These are phyloP conservation scores for Rhamnusium bicolor DNA, from an alignment of 2,888 invertebrate species.

Conservation along the genomic window DNA sequence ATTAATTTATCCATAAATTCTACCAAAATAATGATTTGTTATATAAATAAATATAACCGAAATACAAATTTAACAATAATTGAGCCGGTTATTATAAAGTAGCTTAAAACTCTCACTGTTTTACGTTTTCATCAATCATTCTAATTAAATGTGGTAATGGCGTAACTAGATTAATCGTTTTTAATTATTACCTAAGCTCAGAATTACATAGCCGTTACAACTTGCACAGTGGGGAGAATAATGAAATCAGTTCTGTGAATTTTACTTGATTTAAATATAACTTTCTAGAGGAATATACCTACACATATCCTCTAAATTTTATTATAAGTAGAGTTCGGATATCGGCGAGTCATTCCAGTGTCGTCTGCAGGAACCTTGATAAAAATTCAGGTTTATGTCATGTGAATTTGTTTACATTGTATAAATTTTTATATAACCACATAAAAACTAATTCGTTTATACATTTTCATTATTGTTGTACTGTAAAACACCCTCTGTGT, in stretches of 20 bases:
- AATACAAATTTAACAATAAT: slow-evolving; percentile 15
- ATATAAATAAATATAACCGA: not conserved
- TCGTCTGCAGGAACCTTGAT: too few species aligned
- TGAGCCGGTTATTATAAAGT: slow-evolving; percentile 20
- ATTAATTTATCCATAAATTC: not conserved
- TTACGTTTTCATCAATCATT: slow-evolving; percentile 28
- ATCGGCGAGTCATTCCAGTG: too few species aligned
- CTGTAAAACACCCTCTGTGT: too few species aligned
- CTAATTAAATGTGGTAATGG: slow-evolving; percentile 18
- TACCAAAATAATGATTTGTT: not conserved
- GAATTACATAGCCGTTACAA: not conserved
- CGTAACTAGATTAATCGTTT: slow-evolving; percentile 27
- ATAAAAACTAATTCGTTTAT: too few species aligned
- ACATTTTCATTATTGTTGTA: too few species aligned
- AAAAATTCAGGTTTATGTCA: too few species aligned
- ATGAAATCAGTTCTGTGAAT: not conserved
- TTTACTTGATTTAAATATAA: not conserved
- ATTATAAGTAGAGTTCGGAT: too few species aligned
- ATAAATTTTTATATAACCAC: too few species aligned
- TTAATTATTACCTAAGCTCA: slow-evolving; percentile 23
- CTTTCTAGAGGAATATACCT: too few species aligned
- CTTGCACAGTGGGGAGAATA: not conserved
- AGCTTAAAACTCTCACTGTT: slow-evolving; percentile 21
- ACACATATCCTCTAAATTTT: too few species aligned
- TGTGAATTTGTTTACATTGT: too few species aligned